These are phyloP conservation scores for Myopa tessellatipennis DNA, from an alignment of 2,888 invertebrate genomes.

Conservation along the genomic window DNA sequence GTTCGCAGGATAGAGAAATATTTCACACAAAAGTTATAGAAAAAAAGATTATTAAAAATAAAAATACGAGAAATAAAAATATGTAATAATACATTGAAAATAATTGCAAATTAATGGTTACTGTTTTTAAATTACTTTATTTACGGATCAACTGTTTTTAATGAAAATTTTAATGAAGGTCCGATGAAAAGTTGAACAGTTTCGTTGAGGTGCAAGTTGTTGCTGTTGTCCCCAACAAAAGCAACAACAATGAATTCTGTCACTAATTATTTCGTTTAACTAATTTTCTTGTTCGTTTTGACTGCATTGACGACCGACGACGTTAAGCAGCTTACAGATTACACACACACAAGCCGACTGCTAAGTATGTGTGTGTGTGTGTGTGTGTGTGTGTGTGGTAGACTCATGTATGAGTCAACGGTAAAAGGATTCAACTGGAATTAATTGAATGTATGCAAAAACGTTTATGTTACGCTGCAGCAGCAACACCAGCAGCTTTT, in stretches of 20 bases:
- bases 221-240: no score
- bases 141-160: no score
- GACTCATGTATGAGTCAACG: slow-evolving; percentile 1
- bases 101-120: no score
- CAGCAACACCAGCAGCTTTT: slow-evolving; percentile 8
- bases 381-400: background rate
- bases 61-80: no score
- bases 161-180: no score
- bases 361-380: background rate
- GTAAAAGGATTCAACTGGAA: slow-evolving; percentile 46
- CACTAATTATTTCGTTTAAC: background rate
- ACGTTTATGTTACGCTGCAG: slow-evolving; percentile 7
- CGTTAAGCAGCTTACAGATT: slow-evolving; percentile 30
- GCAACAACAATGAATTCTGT: background rate
- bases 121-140: no score
- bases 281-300: background rate
- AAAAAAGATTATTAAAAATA: no score
- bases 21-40: no score
- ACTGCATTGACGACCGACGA: background rate
- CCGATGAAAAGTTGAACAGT: no score
- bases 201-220: no score
- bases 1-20: no score
- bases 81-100: no score
- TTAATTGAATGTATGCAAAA: slow-evolving; percentile 42
- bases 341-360: background rate